Evolutionary conservation across 2,888 invertebrate genomes (phyloP).

Genomic region (Zygaena filipendulae): DNA sequence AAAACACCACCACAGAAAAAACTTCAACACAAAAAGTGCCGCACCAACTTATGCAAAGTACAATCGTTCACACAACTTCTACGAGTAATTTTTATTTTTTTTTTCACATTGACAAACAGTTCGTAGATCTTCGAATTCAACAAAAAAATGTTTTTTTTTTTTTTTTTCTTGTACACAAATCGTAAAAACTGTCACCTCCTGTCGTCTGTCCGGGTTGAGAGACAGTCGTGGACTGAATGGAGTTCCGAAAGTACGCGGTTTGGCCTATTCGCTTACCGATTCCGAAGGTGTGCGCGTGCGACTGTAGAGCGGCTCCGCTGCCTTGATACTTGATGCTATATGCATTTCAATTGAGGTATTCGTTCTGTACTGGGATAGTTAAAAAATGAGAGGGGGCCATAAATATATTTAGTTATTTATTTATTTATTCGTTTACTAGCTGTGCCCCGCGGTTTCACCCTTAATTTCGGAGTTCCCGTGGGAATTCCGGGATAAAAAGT

Average conservation of each 20-base stretch:
- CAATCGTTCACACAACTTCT: slow-evolving; percentile 28
- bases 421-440: too few species aligned
- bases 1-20: slow-evolving; percentile 1
- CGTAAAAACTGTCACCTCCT: slow-evolving; percentile 39
- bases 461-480: too few species aligned
- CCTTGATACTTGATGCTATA: slow-evolving; percentile 50
- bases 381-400: slow-evolving; percentile 54
- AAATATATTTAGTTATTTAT: too few species aligned
- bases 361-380: too few species aligned
- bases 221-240: slow-evolving; percentile 59
- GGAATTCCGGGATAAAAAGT: too few species aligned
- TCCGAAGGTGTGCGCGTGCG: slow-evolving; percentile 47
- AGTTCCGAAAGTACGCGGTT: slow-evolving; percentile 38
- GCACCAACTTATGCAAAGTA: slow-evolving; percentile 24
- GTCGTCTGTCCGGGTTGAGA: slow-evolving; percentile 48
- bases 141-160: slow-evolving; percentile 3
- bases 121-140: slow-evolving; percentile 15
- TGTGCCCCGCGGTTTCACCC: too few species aligned
- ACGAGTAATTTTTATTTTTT: neutral
- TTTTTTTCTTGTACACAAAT: too few species aligned
- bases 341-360: slow-evolving; percentile 56
- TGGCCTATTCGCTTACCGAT: slow-evolving; percentile 38
- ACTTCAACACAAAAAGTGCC: slow-evolving; percentile 11
- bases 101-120: slow-evolving; percentile 20
- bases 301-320: slow-evolving; percentile 45